Evolutionary conservation across 2,797 vertebrate genomes (phyloP).

Genomic region (Urosaurus nigricauda): DNA sequence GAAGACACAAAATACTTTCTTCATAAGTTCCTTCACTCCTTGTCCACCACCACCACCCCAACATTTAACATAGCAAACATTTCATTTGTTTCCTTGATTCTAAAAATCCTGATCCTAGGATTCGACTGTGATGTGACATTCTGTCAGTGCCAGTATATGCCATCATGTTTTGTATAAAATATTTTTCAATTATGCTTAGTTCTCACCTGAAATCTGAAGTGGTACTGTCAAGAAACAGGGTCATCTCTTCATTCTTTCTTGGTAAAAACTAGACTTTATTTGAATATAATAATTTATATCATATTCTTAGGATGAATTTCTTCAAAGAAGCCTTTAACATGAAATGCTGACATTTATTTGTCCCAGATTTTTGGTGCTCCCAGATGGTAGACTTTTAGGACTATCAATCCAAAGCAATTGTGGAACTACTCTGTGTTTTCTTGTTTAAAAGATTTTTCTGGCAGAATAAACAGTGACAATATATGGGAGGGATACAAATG

Average conservation of each 20-base stretch:
- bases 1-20: not conserved
- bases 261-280: not conserved
- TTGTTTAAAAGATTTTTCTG: too few relatives aligned
- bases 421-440: too few relatives aligned
- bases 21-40: not conserved
- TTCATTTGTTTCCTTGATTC: not conserved
- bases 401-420: not conserved
- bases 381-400: not conserved
- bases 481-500: not conserved
- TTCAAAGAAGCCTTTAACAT: not conserved
- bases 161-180: not conserved
- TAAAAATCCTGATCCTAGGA: too few relatives aligned
- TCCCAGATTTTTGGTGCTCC: not conserved
- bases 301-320: constrained; percentile 19
- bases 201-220: not conserved
- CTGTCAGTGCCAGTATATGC: too few relatives aligned
- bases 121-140: too few relatives aligned
- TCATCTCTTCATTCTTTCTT: too few relatives aligned
- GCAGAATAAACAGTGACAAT: too few relatives aligned
- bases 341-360: constrained; percentile 6
- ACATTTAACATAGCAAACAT: not conserved
- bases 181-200: not conserved
- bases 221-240: not conserved
- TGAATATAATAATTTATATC: not conserved
- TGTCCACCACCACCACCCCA: not conserved